Base-by-base conservation (phyloP, 2,797 vertebrate species). In the Chromobotia macracanthus region DNA sequence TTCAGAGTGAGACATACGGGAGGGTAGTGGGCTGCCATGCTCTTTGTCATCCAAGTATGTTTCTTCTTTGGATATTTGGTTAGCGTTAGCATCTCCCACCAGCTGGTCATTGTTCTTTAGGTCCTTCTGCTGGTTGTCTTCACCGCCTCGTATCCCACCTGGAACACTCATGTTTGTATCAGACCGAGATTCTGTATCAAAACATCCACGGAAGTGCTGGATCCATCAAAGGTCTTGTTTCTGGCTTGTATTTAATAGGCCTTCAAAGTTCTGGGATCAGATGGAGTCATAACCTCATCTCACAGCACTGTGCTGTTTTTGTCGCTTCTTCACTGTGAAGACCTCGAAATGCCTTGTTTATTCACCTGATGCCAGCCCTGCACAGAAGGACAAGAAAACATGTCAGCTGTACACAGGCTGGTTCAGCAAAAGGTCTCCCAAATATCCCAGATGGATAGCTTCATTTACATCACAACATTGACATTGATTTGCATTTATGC, bases 31-130 rank as follows among this genome's bases (percentile, higher is more conserved):
- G 82, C 84, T 92, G 67, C 87, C 88, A 21, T 86, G 82, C 53
- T 93, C 92, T 58, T 89, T 90, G 1, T 87, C 28, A 28, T 79
- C 68, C 66, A 80, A 72, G 31, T 80, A 72, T 83, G 73, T 81
- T 72, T 87, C 83, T 80, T 92, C 91, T 25, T 90, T 83, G 72
- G 90, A 80, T 75, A 97, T 92, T 80, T 89, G 92, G 87, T 99
- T 99, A 87, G 96, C 97, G 79, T 99, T 99, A 46, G 90, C 86
- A 79, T 99, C 96, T 44, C 94, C 96, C 72, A 90, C 83, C 21
- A 79, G 89, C 87, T 95, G 91, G 5, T 94, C 97, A 83, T 93
- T 95, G 77, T 94, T 95, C 87, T 92, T 94, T n/a, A 91, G 92
- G 80, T 95, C 94, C 0, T 91, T 92, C 86, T 70, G 87, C 68